Conservation (phyloP, 37 sponge, comb jelly and placozoan genomes). For the Dysidea cf. avara region DNA sequence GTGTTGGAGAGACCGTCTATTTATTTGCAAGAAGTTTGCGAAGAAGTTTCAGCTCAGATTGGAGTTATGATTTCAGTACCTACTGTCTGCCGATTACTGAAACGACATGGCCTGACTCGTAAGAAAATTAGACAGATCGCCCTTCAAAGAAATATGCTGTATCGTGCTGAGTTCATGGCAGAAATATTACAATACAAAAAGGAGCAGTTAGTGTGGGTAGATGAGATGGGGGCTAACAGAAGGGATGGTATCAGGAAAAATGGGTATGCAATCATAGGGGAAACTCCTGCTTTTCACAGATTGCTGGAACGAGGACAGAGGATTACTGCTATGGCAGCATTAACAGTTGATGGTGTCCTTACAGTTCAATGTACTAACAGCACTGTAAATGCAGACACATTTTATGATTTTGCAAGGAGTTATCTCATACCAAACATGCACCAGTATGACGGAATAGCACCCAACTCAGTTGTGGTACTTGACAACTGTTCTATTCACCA, state of each 20-base stretch:
- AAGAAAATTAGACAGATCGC: conserved; percentile 17
- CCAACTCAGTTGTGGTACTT: neutral
- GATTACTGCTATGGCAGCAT: conserved; percentile 17
- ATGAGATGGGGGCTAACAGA: conserved; percentile 21
- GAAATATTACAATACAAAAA: neutral
- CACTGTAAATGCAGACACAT: too few relatives aligned
- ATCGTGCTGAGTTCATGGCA: conserved; percentile 16
- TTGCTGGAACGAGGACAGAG: neutral
- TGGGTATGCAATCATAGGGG: conserved; percentile 17
- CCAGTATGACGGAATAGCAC: too few relatives aligned
- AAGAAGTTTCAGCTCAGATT: neutral
- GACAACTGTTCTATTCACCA: neutral
- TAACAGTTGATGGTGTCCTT: neutral
- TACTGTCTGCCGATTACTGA: conserved; percentile 12
- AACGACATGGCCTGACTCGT: conserved; percentile 8
- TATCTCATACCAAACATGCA: neutral
- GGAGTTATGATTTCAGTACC: neutral
- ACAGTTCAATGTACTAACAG: too few relatives aligned
- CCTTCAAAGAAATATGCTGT: conserved; percentile 1
- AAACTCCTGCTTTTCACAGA: conserved; percentile 4
- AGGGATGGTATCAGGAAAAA: neutral
- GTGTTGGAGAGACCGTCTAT: conserved; percentile 2
- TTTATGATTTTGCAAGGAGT: too few relatives aligned
- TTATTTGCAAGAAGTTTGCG: neutral
- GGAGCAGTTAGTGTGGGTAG: conserved; percentile 17